phyloP scores from a whole-genome alignment of 2,888 invertebrate species.

The Colletes collaris region DNA sequence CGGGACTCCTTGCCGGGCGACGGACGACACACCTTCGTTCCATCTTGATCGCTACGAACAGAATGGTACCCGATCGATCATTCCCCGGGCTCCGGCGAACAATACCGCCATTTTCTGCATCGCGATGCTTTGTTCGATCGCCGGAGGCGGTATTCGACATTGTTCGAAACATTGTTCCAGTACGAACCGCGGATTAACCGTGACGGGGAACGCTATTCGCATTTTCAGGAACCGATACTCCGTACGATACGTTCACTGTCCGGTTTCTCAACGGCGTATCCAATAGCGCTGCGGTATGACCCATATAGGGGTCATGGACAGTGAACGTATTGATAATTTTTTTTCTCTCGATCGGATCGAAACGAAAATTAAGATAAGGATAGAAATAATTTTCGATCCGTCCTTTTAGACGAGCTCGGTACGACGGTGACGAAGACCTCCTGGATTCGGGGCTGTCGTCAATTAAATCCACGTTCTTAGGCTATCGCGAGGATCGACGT shows the following conservation, averaged over 20 bases:
- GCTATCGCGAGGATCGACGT: constrained; percentile 21
- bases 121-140: constrained; percentile 58
- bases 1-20: constrained; percentile 29
- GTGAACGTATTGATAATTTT: too few species aligned
- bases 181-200: constrained; percentile 37
- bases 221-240: constrained; percentile 10
- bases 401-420: not conserved
- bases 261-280: too few species aligned
- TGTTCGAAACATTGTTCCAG: constrained; percentile 38
- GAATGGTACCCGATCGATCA: constrained; percentile 43
- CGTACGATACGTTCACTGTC: too few species aligned
- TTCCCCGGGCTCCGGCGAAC: constrained; percentile 18
- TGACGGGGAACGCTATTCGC: constrained; percentile 39
- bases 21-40: constrained; percentile 15
- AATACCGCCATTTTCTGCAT: constrained; percentile 51
- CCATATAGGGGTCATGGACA: too few species aligned
- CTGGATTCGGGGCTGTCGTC: constrained; percentile 19
- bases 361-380: too few species aligned
- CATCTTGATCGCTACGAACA: constrained; percentile 42
- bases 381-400: too few species aligned
- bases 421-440: not conserved
- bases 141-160: constrained; percentile 28
- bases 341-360: too few species aligned
- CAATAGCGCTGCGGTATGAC: too few species aligned
- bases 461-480: constrained; percentile 30